Evolutionary conservation across 2,113 vertebrate genomes (phyloP).

Genomic region (Ramphastos sulfuratus): DNA sequence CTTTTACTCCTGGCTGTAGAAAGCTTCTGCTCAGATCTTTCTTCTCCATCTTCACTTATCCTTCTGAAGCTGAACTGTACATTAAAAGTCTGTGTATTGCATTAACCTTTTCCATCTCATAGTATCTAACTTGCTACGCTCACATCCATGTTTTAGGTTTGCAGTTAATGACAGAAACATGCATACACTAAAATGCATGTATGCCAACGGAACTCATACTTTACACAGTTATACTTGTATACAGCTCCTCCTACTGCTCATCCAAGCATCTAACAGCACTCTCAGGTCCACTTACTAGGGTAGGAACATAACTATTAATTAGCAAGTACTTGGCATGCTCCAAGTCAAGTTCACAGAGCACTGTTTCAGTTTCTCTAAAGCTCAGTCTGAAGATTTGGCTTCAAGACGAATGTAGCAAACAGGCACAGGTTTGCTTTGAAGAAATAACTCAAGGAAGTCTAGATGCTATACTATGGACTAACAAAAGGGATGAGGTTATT

Average conservation of each 20-base stretch:
- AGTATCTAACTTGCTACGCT: neutral
- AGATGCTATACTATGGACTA: neutral
- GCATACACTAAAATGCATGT: neutral
- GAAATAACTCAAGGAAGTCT: neutral
- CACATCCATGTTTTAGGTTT: neutral
- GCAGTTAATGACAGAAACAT: neutral
- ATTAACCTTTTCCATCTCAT: neutral
- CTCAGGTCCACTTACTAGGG: neutral
- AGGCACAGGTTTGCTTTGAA: neutral
- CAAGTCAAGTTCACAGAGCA: neutral
- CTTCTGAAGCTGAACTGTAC: neutral
- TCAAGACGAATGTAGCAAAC: neutral
- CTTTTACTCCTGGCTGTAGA: neutral
- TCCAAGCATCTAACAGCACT: neutral
- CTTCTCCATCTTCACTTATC: neutral
- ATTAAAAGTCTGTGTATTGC: neutral
- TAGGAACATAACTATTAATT: neutral
- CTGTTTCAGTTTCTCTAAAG: neutral
- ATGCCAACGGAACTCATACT: neutral
- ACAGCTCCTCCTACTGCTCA: neutral
- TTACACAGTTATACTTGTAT: neutral
- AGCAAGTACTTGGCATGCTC: neutral
- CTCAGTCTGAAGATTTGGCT: neutral
- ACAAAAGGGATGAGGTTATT: neutral
- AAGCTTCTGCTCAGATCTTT: neutral